Evolutionary conservation across 2,888 invertebrate genomes (phyloP).

Genomic region (Hypena proboscidalis): DNA sequence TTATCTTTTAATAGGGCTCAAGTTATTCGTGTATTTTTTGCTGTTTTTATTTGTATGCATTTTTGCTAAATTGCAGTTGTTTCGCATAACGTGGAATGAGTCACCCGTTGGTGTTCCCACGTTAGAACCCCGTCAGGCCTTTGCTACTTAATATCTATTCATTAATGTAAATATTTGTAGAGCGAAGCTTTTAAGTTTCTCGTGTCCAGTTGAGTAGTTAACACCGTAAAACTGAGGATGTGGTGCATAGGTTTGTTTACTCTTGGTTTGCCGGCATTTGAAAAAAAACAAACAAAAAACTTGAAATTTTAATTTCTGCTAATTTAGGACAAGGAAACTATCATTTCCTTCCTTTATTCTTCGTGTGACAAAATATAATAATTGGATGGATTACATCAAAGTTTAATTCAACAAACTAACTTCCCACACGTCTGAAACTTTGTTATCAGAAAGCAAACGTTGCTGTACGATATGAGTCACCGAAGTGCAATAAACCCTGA

Average conservation of each 20-base stretch:
- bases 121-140: conserved; percentile 34
- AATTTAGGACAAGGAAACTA: too few species aligned
- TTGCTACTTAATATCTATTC: conserved; percentile 41
- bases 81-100: conserved; percentile 29
- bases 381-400: neutral
- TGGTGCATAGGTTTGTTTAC: too few species aligned
- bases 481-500: conserved; percentile 39
- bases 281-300: too few species aligned
- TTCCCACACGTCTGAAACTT: conserved; percentile 14
- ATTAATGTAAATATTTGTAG: conserved; percentile 38
- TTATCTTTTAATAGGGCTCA: conserved; percentile 34
- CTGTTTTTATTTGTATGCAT: conserved; percentile 18
- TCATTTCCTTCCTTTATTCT: too few species aligned
- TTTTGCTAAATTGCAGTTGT: conserved; percentile 29
- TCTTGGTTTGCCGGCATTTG: too few species aligned
- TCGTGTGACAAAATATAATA: too few species aligned
- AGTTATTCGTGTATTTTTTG: conserved; percentile 27
- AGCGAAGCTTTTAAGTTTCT: conserved; percentile 22
- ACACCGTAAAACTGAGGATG: conserved; percentile 4
- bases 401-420: conserved; percentile 4
- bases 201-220: conserved; percentile 23
- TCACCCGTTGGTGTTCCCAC: conserved; percentile 48
- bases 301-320: too few species aligned
- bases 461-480: conserved; percentile 38
- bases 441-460: conserved; percentile 37